Evolutionary conservation across 2,888 invertebrate species (phyloP).

Genomic region (Dimorphilus gyrociliatus): DNA sequence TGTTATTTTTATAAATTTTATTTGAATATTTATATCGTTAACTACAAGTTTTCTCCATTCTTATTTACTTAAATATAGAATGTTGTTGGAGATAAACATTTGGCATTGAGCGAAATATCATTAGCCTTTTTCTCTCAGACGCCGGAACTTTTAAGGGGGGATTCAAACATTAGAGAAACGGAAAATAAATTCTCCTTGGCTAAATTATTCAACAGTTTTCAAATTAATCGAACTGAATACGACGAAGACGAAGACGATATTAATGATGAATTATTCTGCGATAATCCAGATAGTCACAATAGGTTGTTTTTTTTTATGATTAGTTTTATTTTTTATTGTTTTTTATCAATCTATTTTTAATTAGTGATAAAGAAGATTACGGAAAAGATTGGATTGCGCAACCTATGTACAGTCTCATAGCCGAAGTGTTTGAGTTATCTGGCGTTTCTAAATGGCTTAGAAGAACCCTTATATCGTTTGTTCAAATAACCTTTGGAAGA

Average conservation of each 20-base stretch:
- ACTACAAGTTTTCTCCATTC: too few relatives aligned
- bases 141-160: slow-evolving; percentile 46
- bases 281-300: slow-evolving; percentile 45
- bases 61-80: too few relatives aligned
- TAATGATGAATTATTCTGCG: slow-evolving; percentile 59
- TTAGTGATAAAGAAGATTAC: slow-evolving; percentile 24
- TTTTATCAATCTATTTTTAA: slow-evolving; percentile 6
- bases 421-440: slow-evolving; percentile 74
- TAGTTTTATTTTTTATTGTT: neutral
- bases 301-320: neutral
- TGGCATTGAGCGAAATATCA: slow-evolving; percentile 72
- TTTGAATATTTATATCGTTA: too few relatives aligned
- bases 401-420: slow-evolving; percentile 67
- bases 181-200: slow-evolving; percentile 71
- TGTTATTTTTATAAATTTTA: too few relatives aligned
- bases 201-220: slow-evolving; percentile 69
- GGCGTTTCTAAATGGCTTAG: slow-evolving; percentile 73
- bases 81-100: slow-evolving; percentile 66
- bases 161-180: neutral
- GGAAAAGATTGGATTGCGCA: slow-evolving; percentile 66
- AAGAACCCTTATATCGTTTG: slow-evolving; percentile 71
- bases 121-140: slow-evolving; percentile 81
- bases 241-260: slow-evolving; percentile 44
- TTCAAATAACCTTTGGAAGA: slow-evolving; percentile 75
- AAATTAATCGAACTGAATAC: too few relatives aligned